phyloP scores from a whole-genome alignment of 2,888 invertebrate species.

The Aporophyla nigra region DNA sequence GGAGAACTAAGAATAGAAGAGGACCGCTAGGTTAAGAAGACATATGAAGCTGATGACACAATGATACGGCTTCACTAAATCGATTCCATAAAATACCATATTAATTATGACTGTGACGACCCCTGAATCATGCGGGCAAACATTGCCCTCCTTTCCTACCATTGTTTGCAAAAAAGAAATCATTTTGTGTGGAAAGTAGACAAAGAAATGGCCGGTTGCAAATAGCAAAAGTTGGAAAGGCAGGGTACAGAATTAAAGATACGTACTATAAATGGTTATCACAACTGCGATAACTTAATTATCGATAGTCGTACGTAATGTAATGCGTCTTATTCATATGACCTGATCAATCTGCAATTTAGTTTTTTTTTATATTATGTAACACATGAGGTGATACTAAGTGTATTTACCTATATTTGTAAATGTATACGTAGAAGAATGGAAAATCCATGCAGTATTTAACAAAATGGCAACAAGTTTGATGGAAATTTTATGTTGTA shows the following conservation, averaged over 20 bases:
- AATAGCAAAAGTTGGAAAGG: conserved; percentile 18
- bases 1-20: background rate
- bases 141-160: background rate
- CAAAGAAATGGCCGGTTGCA: conserved; percentile 9
- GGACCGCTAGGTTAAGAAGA: background rate
- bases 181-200: background rate
- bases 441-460: conserved; percentile 12
- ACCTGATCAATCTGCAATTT: conserved; percentile 34
- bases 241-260: conserved; percentile 28
- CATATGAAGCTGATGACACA: background rate
- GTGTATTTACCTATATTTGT: background rate
- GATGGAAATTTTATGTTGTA: background rate
- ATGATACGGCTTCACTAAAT: conserved; percentile 24
- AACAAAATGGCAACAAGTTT: background rate
- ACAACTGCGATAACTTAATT: conserved; percentile 69
- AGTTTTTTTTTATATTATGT: conserved; percentile 44
- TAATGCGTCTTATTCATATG: conserved; percentile 42
- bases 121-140: conserved; percentile 7
- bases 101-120: conserved; percentile 2
- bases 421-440: background rate
- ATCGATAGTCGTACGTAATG: conserved; percentile 60
- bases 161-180: conserved; percentile 23
- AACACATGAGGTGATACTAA: conserved; percentile 17
- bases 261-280: conserved; percentile 45
- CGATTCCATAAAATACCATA: conserved; percentile 25